Evolutionary conservation across 2,113 vertebrate genomes (phyloP), one percentile per base, ranked within the genome.

Genomic region (Corythoichthys haematopterus): DNA sequence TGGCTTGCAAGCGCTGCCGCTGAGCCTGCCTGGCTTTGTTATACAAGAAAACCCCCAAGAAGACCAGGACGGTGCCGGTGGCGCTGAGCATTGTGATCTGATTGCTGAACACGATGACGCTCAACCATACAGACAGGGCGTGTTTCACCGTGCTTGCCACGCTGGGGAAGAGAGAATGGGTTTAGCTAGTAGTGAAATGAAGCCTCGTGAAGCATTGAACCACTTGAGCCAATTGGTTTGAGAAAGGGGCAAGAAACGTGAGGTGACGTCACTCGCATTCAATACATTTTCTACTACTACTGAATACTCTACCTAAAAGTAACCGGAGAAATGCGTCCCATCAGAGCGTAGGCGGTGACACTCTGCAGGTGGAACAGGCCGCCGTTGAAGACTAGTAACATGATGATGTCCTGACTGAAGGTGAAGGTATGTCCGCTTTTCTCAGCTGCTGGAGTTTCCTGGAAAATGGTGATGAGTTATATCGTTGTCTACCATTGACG

Each of bases 61-160:
- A 94, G 63, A 99, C 97, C 0, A 97, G 74, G 0, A 89, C 38
- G 0, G 95, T 98, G 57, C 97, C 97, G 0, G 86, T 9, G 2
- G 97, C 97, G 0, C 95, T 94, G 72, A 96, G 92, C 76, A 93
- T 78, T 2, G 93, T 96, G 84, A 98, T 92, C 28, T 88, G 93
- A 89, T 99, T 99, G 33, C 93, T 94, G 33, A 99, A 99, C 20
- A 99, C 85, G 11, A 99, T 93, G 86, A 99, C 86, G 80, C 97
- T 99, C 37, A 99, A 91, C 97, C 96, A 99, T 62, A 98, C 93
- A 0, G 95, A 98, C 78, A 98, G 69, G 3, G 97, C 97, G 0
- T 99, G 97, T 70, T 99, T 99, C 78, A 96, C 96, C 0, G 96
- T 98, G 75, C 97, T 98, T 70, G 96, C 97, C 2, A 99, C 97